Percentiles rank a stretch among this genome's conserved stretches.
Conservation (phyloP, 2,113 vertebrate genomes). For the Ailuropoda melanoleuca region DNA sequence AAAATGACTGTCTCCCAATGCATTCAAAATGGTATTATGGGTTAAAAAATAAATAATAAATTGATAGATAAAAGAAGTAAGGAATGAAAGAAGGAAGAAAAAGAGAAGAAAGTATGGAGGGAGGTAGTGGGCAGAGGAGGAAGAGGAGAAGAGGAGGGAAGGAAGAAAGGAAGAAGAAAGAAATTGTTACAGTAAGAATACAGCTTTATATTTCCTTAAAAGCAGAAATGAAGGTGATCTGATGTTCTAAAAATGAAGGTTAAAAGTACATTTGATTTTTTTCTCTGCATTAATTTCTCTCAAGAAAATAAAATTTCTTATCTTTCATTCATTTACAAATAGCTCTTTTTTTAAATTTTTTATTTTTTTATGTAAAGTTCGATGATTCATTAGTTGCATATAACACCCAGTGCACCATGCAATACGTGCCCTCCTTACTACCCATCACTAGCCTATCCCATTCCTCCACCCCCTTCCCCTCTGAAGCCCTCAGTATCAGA, state of each 20-base stretch:
- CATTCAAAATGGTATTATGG: not conserved
- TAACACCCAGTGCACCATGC: too few species aligned
- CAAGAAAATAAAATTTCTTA: not conserved
- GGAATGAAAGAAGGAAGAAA: not conserved
- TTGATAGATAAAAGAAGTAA: not conserved
- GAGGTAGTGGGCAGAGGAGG: not conserved
- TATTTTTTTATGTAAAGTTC: too few species aligned
- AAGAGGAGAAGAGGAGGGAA: not conserved
- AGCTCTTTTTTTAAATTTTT: not conserved
- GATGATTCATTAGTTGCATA: too few species aligned
- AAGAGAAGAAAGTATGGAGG: not conserved
- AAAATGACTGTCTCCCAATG: not conserved
- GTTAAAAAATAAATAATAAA: not conserved
- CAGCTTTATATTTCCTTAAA: not conserved
- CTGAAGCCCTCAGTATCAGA: too few species aligned
- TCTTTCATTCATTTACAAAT: not conserved
- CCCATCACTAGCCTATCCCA: too few species aligned
- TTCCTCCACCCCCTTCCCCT: too few species aligned
- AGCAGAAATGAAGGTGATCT: not conserved
- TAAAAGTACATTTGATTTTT: not conserved
- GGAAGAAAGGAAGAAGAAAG: not conserved
- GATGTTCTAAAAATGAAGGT: not conserved
- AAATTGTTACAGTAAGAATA: not conserved
- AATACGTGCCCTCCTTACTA: too few species aligned
- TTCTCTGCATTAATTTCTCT: not conserved